Percentiles rank a stretch among this genome's conserved stretches.
Evolutionary conservation across 2,888 invertebrate species (phyloP).

Genomic region (Cerceris rybyensis): DNA sequence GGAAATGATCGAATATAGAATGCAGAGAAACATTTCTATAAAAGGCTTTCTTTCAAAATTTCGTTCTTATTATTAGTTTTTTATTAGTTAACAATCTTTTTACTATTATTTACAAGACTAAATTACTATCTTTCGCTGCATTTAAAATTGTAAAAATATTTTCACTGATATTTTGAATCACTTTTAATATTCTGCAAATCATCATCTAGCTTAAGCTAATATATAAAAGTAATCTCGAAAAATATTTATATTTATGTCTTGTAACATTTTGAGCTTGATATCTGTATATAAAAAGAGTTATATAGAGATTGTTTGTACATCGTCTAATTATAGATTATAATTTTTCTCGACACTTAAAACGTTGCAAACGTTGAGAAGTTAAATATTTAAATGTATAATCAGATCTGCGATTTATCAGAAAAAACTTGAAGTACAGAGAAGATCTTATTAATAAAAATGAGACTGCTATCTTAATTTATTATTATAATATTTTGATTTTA

Average conservation of each 20-base stretch:
- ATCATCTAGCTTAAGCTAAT: conserved; percentile 6
- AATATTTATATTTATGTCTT: conserved; percentile 12
- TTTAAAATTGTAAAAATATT: conserved; percentile 39
- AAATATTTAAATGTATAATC: conserved; percentile 26
- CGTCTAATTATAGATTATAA: conserved; percentile 28
- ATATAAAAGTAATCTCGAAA: conserved; percentile 15
- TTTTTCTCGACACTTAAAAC: conserved; percentile 29
- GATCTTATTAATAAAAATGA: conserved; percentile 50
- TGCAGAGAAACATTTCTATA: neutral
- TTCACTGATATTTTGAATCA: conserved; percentile 14
- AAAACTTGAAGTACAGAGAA: conserved; percentile 31
- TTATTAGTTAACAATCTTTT: neutral
- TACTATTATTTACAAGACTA: conserved; percentile 12
- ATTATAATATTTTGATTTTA: conserved; percentile 45
- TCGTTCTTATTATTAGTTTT: conserved; percentile 1
- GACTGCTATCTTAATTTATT: conserved; percentile 45
- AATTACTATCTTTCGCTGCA: conserved; percentile 37
- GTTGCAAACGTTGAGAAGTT: conserved; percentile 24
- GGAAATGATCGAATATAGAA: neutral
- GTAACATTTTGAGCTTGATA: conserved; percentile 20
- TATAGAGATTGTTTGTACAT: conserved; percentile 24
- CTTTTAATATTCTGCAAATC: conserved; percentile 7
- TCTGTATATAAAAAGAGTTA: conserved; percentile 34
- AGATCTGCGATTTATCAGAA: conserved; percentile 39
- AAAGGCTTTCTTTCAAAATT: neutral